These are phyloP conservation scores for Mus pahari DNA, from an alignment of 2,113 vertebrate genomes.

Conservation along the genomic window DNA sequence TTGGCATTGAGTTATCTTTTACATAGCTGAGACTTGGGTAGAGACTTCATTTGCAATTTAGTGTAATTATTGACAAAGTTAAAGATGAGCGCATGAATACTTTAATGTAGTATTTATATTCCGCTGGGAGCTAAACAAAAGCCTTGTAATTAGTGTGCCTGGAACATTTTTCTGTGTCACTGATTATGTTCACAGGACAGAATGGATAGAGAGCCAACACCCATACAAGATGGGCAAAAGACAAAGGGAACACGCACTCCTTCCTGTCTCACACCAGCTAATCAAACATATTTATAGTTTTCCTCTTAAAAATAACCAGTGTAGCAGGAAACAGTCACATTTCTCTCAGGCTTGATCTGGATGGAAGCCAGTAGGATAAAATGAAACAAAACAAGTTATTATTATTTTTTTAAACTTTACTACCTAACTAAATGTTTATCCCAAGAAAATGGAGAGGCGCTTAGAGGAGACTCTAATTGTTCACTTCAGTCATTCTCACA, in stretches of 20 bases:
- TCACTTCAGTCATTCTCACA: slow-evolving; percentile 60
- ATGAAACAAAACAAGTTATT: slow-evolving; percentile 18
- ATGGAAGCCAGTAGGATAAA: slow-evolving; percentile 51
- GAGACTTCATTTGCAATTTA: slow-evolving; percentile 8
- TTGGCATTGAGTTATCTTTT: not conserved
- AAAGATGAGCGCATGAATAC: slow-evolving; percentile 9
- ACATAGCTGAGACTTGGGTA: not conserved
- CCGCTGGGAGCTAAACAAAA: slow-evolving; percentile 16
- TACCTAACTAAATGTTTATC: slow-evolving; percentile 49
- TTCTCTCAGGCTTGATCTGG: not conserved
- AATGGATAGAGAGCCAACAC: not conserved
- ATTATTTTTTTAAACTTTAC: not conserved
- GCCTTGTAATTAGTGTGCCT: slow-evolving; percentile 12
- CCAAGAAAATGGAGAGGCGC: slow-evolving; percentile 40
- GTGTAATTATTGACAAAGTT: slow-evolving; percentile 33
- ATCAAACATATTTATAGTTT: slow-evolving; percentile 30
- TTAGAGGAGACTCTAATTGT: slow-evolving; percentile 52
- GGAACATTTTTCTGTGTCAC: slow-evolving; percentile 5
- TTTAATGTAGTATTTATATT: slow-evolving; percentile 30
- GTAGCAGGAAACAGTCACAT: not conserved
- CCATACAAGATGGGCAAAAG: not conserved
- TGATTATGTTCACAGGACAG: not conserved
- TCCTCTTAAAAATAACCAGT: slow-evolving; percentile 26
- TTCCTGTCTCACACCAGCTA: not conserved
- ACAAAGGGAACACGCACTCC: not conserved